A percentile compares a stretch with the other conserved stretches of the same genome.
Conservation (phyloP, 2,113 vertebrate genomes). For the Rhabdornis inornatus region DNA sequence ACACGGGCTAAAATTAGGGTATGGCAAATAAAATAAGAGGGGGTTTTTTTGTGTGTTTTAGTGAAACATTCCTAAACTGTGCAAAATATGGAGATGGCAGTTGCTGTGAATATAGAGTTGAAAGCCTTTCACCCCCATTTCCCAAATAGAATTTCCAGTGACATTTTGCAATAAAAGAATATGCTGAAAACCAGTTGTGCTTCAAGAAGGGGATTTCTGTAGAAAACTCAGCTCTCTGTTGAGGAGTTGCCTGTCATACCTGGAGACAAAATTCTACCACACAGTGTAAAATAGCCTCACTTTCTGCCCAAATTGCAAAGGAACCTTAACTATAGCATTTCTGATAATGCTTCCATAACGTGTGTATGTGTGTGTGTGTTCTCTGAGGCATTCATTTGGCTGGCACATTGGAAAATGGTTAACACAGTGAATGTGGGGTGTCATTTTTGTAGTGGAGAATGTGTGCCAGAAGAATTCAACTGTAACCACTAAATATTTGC, state of each 20-base stretch:
- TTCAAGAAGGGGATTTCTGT: neutral
- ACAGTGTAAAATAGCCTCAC: neutral
- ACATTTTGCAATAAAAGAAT: neutral
- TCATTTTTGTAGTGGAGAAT: constrained; percentile 72
- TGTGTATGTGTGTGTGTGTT: constrained; percentile 26
- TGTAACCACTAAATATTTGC: constrained; percentile 77
- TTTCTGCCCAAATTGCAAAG: neutral
- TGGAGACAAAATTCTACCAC: neutral
- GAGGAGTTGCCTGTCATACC: neutral
- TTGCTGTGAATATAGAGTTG: neutral
- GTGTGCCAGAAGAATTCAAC: constrained; percentile 76
- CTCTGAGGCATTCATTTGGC: constrained; percentile 68
- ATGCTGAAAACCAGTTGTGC: neutral
- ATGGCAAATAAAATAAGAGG: neutral
- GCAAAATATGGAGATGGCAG: neutral
- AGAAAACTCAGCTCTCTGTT: neutral
- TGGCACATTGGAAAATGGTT: constrained; percentile 73
- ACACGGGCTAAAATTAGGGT: neutral
- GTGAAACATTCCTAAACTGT: neutral
- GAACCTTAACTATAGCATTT: constrained; percentile 9
- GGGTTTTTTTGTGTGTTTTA: neutral
- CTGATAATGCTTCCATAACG: constrained; percentile 33
- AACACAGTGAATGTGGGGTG: constrained; percentile 72
- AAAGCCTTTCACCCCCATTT: neutral
- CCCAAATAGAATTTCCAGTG: neutral